A percentile compares a stretch with the other conserved stretches of the same genome.
phyloP scores from a whole-genome alignment of 1,140 invertebrate genomes.

The Lepidostoma basale region DNA sequence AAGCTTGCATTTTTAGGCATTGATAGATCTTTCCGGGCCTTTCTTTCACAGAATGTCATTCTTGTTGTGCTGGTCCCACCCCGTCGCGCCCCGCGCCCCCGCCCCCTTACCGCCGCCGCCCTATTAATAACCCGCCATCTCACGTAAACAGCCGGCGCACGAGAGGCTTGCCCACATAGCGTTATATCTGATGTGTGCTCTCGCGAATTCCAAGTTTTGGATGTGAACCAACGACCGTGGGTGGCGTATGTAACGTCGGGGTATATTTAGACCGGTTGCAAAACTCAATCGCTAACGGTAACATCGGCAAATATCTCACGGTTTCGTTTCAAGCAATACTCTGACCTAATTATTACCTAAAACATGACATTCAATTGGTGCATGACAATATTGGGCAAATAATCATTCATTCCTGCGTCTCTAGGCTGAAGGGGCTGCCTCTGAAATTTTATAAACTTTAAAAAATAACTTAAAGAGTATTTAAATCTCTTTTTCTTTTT shows the following conservation, averaged over 20 bases:
- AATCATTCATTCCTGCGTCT: no score
- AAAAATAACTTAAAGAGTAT: no score
- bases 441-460: no score
- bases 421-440: no score
- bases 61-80: no score
- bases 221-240: conserved; percentile 44
- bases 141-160: conserved; percentile 13
- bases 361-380: background rate
- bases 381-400: no score
- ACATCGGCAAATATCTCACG: conserved; percentile 34
- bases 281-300: conserved; percentile 39
- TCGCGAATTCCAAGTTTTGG: conserved; percentile 45
- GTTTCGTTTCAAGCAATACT: conserved; percentile 39
- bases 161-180: conserved; percentile 9
- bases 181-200: conserved; percentile 29
- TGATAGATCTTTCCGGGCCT: no score
- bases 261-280: conserved; percentile 43
- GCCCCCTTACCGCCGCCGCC: no score
- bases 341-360: conserved; percentile 42
- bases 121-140: background rate
- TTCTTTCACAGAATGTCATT: no score
- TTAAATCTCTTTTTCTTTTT: no score
- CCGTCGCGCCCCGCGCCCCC: no score
- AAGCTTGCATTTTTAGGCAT: no score
- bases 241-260: conserved; percentile 41